These are phyloP conservation scores for Lindbergichthys nudifrons DNA, from an alignment of 2,797 vertebrate genomes.

Conservation along the genomic window DNA sequence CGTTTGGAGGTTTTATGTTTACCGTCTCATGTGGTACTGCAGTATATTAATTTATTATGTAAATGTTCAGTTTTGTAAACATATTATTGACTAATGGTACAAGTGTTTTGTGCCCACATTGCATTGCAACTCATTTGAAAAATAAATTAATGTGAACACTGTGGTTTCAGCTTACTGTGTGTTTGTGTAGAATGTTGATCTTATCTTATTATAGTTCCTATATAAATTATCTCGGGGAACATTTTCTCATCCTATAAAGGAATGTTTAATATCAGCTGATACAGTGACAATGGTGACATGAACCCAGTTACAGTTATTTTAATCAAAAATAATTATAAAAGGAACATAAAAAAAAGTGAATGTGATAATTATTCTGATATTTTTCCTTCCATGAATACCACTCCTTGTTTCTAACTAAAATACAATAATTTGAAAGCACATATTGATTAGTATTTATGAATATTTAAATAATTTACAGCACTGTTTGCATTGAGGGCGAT, in stretches of 20 bases:
- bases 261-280: not conserved
- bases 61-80: conserved; percentile 81
- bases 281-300: not conserved
- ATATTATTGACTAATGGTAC: conserved; percentile 77
- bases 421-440: not conserved
- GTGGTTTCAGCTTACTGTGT: not conserved
- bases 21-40: conserved; percentile 75
- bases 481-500: not conserved
- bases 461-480: too few relatives aligned
- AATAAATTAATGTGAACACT: conserved; percentile 79
- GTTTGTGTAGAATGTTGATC: not conserved
- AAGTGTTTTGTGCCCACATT: conserved; percentile 78
- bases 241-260: not conserved
- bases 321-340: not conserved
- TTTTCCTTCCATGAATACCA: not conserved
- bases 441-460: not conserved
- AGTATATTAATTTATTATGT: conserved; percentile 86
- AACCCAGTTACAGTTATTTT: not conserved
- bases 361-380: not conserved
- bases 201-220: not conserved
- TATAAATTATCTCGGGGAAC: not conserved
- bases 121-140: conserved; percentile 79
- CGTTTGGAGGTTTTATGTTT: conserved; percentile 73
- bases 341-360: not conserved
- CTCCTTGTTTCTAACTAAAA: not conserved